Evolutionary conservation across 2,888 invertebrate genomes (phyloP), one percentile per base, ranked within the genome.

Genomic region (Drosophila longiperda): DNA sequence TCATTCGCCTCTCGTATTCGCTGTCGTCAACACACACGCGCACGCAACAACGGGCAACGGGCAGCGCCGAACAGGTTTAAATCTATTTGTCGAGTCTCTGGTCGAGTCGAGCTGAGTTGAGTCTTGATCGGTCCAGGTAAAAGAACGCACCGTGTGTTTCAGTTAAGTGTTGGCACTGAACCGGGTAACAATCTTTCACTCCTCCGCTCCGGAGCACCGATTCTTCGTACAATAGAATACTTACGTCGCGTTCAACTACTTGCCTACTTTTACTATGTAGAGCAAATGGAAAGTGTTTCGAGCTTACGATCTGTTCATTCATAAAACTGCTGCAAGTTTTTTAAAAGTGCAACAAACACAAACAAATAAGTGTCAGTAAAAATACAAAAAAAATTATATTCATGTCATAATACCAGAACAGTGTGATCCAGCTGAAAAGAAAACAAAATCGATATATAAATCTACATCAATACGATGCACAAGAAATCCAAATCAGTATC

Each of bases 141-240:
- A 91, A 91, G 91, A 91, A 90, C 83, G 90, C 83, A 88, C 88
- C 88, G 85, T 82, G 87, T 86, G 90, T 90, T 91, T 93, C 92
- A 93, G 93, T 93, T 92, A 91, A 92, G 91, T 91, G 90, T 90
- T 91, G 91, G 93, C 93, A 91, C 91, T 92, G 93, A 92, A 91
- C 91, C 93, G 93, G 92, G 92, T 91, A 93, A 92, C 92, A 93
- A 92, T 92, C 91, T 80, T 86, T 83, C 76, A 81, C 85, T 85
- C 82, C 87, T 85, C 78, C 83, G 80, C 82, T 79, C 80, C 79
- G 73, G 66, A 72, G 52, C 61, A 66, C 57, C 65, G 36, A 49
- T 20, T 34, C 40, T 48, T 58, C 58, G 66, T 66, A 71, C 45
- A 59, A 26, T 36, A 38, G 23, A 49, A 61, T 40, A 49, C 54